Evolutionary conservation across 2,888 invertebrate species (phyloP).

Genomic region (Gandaritis pyraliata): DNA sequence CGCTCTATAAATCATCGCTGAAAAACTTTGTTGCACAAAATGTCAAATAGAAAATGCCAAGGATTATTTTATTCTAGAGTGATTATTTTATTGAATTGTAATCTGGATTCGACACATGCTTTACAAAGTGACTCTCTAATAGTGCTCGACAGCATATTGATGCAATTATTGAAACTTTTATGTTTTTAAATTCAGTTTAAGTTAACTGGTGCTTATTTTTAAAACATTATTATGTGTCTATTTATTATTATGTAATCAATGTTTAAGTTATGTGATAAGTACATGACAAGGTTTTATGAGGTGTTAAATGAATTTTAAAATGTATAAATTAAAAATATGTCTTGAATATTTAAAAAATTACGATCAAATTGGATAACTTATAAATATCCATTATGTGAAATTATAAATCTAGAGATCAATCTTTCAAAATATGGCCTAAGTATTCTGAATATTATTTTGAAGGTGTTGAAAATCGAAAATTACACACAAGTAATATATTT

Average conservation of each 20-base stretch:
- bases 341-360: conserved; percentile 12
- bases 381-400: conserved; percentile 6
- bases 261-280: conserved; percentile 46
- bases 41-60: too few species aligned
- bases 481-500: neutral
- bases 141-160: conserved; percentile 27
- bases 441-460: neutral
- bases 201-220: conserved; percentile 52
- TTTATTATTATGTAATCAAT: conserved; percentile 48
- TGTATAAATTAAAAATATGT: conserved; percentile 21
- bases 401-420: conserved; percentile 7
- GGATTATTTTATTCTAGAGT: too few species aligned
- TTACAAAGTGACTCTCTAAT: conserved; percentile 17
- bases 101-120: too few species aligned
- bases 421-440: neutral
- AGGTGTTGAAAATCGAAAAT: neutral
- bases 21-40: too few species aligned
- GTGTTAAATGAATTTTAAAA: conserved; percentile 34
- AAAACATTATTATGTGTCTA: conserved; percentile 47
- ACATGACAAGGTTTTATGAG: conserved; percentile 42
- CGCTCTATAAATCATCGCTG: too few species aligned
- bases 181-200: conserved; percentile 40
- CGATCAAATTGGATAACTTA: conserved; percentile 17
- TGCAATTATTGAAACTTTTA: conserved; percentile 24
- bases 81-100: too few species aligned